Base-by-base conservation (phyloP, 2,113 vertebrate genomes). In the Mobula birostris region DNA sequence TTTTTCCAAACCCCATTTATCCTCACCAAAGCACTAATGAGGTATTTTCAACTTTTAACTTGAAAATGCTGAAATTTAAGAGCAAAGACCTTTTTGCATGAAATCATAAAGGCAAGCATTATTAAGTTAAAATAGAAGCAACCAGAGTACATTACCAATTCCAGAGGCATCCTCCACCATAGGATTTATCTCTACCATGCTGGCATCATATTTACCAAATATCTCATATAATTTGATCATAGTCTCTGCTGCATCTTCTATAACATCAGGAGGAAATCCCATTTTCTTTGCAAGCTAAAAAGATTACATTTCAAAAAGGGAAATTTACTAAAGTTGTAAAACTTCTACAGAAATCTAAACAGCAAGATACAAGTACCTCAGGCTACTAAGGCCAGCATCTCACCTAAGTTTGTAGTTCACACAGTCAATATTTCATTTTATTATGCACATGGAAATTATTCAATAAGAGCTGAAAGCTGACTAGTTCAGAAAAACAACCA, bases 141-240 rank as follows among this genome's bases (percentile, higher is more conserved):
- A 27, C 0, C 19, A 11, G 48, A 56, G 94, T 95, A 96, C 79
- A 82, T 95, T 98, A 99, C 99, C 98, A 36, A 97, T 96, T 96
- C 99, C 99, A 88, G 98, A 98, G 0, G 99, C 96, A 96, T 99
- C 99, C 95, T 99, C 99, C 95, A 99, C 98, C 98, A 99, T 99
- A 94, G 99, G 99, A 97, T 99, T 99, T 96, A 99, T 99, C 97
- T 99, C 99, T 88, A 99, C 90, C 98, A 99, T 99, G 78, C 98
- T 99, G n/a, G 98, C 98, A 94, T 99, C 98, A 0, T 99, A 99
- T 95, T 99, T 98, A 95, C 99, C 96, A 96, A 99, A 99, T 79
- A 99, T 95, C 17, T 98, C 96, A 95, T 99, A 99, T 29, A 99
- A 97, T 95, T 98, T 99, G 94, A 99, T 95, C 98, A 99, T 99